Evolutionary conservation across 1,140 invertebrate species (phyloP), one percentile per base, ranked within the genome.

Genomic region (Nasonia giraulti): DNA sequence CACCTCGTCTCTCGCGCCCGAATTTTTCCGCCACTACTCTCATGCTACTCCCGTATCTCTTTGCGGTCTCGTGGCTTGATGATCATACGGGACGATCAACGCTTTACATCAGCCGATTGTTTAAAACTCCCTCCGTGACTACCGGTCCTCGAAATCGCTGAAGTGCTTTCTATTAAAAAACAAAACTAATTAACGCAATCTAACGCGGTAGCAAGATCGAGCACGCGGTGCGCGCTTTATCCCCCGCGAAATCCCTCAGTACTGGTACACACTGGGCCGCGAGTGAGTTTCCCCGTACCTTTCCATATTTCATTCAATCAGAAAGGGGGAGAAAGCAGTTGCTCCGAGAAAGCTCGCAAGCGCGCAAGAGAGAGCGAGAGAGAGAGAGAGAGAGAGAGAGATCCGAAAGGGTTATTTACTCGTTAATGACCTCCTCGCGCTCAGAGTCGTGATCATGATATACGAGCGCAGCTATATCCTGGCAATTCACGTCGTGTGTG

Each of bases 371-470:
- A 6, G 44, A 17, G 31, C 5, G 66, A 40, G 33, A 27, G 77
- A 55, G 77, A 5, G 75, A 17, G 20, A 17, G 44, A 40, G 73
- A 40, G 73, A 14, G 73, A 74, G 73, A 74, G 33, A 44, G 20
- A 40, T 27, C 23, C 69, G 69, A 81, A 44, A 81, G 80, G 69
- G 80, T 73, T 81, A 81, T 81, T 81, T 81, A 81, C 80, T 81
- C 44, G 80, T 73, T 81, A 81, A 81, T 81, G 68, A 73, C 80
- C 69, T 50, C 47, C 47, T 62, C 55, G 55, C 55, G 44, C 40
- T 71, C 68, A 44, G 47, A 81, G 80, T 73, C 80, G 69, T 81
- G 80, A 81, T 81, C 80, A 73, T 81, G 80, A 81, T 81, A 81
- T 81, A 81, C 80, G 80, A 81, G 80, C 40, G 20, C 17, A 62